Conservation (phyloP, 2,888 invertebrate species). For the Agriopis leucophaearia region DNA sequence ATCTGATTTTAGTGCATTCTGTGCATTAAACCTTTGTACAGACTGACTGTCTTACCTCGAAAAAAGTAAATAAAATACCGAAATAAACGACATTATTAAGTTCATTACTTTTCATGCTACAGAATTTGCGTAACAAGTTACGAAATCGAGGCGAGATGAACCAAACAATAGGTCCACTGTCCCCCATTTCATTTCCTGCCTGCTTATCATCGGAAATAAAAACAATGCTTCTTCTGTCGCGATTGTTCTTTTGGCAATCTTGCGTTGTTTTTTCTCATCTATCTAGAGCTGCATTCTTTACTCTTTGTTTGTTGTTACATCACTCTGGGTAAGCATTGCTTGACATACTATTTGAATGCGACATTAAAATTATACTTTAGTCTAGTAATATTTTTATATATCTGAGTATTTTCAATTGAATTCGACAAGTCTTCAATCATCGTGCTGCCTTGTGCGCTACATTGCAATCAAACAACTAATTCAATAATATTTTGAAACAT, state of each 20-base stretch:
- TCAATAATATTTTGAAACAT: conserved; percentile 31
- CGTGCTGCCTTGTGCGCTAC: neutral
- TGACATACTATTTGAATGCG: conserved; percentile 20
- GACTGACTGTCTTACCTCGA: conserved; percentile 40
- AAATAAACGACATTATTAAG: conserved; percentile 22
- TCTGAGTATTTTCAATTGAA: neutral
- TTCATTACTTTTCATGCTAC: conserved; percentile 54
- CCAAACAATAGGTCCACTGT: conserved; percentile 71
- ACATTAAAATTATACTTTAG: neutral
- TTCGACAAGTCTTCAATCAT: neutral
- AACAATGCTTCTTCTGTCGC: conserved; percentile 70
- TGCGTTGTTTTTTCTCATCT: conserved; percentile 58
- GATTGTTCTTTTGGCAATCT: conserved; percentile 62
- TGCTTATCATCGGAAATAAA: conserved; percentile 67
- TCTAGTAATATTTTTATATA: neutral
- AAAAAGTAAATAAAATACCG: conserved; percentile 30
- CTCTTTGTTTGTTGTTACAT: conserved; percentile 44
- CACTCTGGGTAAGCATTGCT: conserved; percentile 18
- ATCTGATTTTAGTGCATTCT: conserved; percentile 37
- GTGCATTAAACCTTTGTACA: conserved; percentile 9
- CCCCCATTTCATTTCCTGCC: conserved; percentile 72
- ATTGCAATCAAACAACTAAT: neutral
- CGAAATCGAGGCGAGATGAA: conserved; percentile 61
- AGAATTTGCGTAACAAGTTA: conserved; percentile 66
- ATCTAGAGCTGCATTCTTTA: conserved; percentile 53